Evolutionary conservation across 2,888 invertebrate genomes (phyloP).

Genomic region (Embidobia sp.): DNA sequence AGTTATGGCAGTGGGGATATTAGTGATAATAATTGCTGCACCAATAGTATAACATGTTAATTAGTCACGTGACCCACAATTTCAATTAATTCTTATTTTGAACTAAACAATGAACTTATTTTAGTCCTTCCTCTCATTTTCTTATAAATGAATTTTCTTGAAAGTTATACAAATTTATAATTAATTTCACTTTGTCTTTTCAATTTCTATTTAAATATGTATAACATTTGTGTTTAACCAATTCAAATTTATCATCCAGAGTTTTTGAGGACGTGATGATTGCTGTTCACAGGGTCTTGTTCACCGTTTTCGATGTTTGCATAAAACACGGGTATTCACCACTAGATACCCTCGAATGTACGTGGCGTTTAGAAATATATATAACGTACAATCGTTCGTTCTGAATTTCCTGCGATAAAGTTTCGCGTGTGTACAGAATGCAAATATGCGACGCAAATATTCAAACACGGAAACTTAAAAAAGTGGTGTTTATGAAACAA

Average conservation of each 20-base stretch:
- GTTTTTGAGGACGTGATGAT: constrained; percentile 10
- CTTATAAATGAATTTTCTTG: no score
- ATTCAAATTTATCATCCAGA: neutral
- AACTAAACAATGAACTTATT: no score
- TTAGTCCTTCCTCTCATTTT: no score
- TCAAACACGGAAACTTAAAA: constrained; percentile 1
- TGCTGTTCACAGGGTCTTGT: constrained; percentile 7
- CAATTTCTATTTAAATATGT: no score
- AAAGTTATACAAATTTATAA: no score
- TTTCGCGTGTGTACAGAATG: constrained; percentile 24
- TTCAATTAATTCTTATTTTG: no score
- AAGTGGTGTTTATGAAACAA: no score
- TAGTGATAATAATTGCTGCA: no score
- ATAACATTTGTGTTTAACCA: constrained; percentile 4
- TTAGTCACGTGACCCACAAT: no score
- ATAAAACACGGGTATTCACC: constrained; percentile 32
- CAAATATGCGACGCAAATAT: constrained; percentile 6
- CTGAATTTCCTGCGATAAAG: constrained; percentile 45
- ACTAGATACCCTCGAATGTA: constrained; percentile 27
- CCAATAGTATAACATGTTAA: no score
- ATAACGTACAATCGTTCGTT: constrained; percentile 35
- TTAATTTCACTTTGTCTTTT: no score
- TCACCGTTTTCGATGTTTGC: constrained; percentile 33
- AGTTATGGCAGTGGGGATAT: no score
- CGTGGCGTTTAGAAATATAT: constrained; percentile 35